Evolutionary conservation across 1,140 invertebrate species (phyloP).

Genomic region (Geopemphigus sp.): DNA sequence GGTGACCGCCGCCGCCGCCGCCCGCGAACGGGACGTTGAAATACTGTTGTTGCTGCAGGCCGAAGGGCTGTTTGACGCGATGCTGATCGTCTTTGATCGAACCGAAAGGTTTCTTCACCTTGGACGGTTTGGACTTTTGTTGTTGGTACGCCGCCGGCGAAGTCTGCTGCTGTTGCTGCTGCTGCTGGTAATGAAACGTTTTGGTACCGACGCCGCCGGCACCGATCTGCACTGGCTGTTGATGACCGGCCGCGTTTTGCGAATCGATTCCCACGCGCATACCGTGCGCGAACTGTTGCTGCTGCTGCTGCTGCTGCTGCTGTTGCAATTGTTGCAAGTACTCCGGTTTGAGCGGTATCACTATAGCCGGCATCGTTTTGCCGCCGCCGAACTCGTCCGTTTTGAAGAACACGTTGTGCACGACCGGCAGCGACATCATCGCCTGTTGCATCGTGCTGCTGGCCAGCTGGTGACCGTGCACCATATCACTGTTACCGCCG

Average conservation of each 20-base stretch:
- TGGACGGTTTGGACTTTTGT: slow-evolving; percentile 9
- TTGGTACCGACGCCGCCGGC: not conserved
- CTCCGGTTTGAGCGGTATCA: slow-evolving; percentile 40
- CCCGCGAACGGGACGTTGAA: not conserved
- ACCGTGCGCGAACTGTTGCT: not conserved
- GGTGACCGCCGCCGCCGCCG: not conserved
- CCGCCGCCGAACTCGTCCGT: slow-evolving; percentile 39
- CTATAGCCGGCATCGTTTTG: slow-evolving; percentile 40
- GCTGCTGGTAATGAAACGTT: not conserved
- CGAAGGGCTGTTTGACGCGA: slow-evolving; percentile 36
- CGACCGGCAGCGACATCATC: slow-evolving; percentile 46
- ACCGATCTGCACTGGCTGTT: not conserved
- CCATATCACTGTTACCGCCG: not conserved
- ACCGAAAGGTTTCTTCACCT: slow-evolving; percentile 17
- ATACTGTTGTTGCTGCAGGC: slow-evolving; percentile 19
- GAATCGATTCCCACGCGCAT: not conserved
- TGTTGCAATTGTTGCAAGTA: slow-evolving; percentile 35
- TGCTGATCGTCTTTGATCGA: slow-evolving; percentile 8
- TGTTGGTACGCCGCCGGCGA: not conserved
- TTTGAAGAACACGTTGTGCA: slow-evolving; percentile 47
- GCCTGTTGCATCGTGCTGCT: slow-evolving; percentile 9
- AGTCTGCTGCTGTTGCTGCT: not conserved
- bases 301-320: slow-evolving; percentile 5
- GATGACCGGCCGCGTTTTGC: slow-evolving; percentile 1
- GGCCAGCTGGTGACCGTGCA: slow-evolving; percentile 21